Base-by-base conservation (phyloP, 2,113 vertebrate species). In the Tragelaphus scriptus region DNA sequence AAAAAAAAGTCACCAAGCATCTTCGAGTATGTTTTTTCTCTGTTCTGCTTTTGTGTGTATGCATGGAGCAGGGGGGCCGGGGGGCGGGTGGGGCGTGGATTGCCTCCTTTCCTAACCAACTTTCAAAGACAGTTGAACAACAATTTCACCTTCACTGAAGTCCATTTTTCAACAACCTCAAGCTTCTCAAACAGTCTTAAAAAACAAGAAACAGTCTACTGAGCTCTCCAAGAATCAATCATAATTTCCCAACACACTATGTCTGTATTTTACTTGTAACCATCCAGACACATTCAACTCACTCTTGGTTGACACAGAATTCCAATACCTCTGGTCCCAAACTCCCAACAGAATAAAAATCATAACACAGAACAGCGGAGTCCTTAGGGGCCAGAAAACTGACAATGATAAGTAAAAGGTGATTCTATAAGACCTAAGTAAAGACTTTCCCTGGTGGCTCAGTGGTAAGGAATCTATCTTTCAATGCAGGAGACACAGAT, bases 1-100 rank as follows among this genome's bases (percentile, higher is more conserved):
- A 44, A 40, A 44, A 88, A 68, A 61, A 56, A 95, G 59, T 14
- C 6, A 58, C 16, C 25, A 59, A 79, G 79, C 25, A 25, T 56
- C 36, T 23, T 26, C 36, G 16, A 49, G 23, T 51, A 79, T 7
- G 1, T 40, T 53, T 21, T 80, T 3, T n/a, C 71, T 82, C 81
- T 89, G 7, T 40, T 59, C 49, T 77, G 13, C 19, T 40, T 75
- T 75, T 75, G 65, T 36, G 4, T 75, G 5, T 75, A 23, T 75
- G 36, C 40, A 10, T 75, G n/a, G 68, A 40, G 36, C n/a, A 28
- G 12, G 5, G 12, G 1, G 59, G 26, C 59, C 5, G 0, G 26
- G 6, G 59, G 13, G 2, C 16, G 1, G 55, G 0, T 30, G 68
- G 71, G 71, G 23, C 0, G 0, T 0, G 1, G 36, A 25, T 14